Conservation (phyloP, 2,113 vertebrate species). For the Opisthocomus hoazin region DNA sequence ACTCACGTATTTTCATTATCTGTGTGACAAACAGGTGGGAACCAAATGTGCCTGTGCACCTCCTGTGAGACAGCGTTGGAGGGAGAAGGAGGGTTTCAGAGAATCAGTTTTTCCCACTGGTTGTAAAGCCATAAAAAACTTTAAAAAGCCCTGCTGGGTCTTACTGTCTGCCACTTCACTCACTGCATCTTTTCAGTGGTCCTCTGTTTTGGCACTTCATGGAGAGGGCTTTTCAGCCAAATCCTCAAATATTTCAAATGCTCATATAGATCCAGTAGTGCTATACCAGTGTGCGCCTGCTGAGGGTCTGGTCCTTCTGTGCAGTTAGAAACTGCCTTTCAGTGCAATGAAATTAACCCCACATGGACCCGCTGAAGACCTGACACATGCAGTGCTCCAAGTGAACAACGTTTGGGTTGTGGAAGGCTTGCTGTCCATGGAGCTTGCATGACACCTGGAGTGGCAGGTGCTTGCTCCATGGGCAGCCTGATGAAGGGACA, state of each 20-base stretch:
- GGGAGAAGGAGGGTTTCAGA: not conserved
- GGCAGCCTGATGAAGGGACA: not conserved
- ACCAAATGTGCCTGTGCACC: not conserved
- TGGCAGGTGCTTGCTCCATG: rapidly evolving
- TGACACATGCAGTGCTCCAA: not conserved
- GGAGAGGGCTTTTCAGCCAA: not conserved
- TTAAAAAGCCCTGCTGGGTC: not conserved
- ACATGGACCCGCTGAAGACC: not conserved
- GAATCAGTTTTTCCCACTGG: not conserved
- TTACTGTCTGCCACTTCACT: not conserved
- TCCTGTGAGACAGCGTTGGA: not conserved
- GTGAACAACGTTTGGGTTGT: rapidly evolving
- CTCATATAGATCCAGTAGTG: not conserved
- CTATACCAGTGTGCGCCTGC: rapidly evolving
- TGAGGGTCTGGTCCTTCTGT: not conserved
- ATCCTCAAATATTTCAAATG: not conserved
- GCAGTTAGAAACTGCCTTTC: not conserved
- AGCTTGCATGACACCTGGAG: not conserved
- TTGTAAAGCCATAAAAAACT: not conserved
- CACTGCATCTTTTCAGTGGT: not conserved
- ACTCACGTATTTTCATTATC: not conserved
- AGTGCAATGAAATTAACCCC: not conserved
- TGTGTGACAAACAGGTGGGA: not conserved
- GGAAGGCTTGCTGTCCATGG: not conserved
- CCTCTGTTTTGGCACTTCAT: not conserved